Evolutionary conservation across 2,797 vertebrate genomes (phyloP).

Genomic region (Sylvia borin): DNA sequence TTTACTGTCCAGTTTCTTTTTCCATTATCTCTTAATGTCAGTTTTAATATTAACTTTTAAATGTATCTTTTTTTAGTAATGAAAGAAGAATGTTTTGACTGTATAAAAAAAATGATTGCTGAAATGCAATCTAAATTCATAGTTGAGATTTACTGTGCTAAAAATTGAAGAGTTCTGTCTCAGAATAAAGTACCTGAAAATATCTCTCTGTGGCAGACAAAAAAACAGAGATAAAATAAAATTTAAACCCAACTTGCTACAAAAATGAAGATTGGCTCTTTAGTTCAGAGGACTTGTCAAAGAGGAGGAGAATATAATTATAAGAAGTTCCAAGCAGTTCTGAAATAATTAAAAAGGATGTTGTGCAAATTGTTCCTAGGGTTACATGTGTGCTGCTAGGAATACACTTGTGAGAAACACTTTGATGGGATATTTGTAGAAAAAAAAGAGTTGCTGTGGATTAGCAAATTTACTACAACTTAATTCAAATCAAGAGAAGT

Average conservation of each 20-base stretch:
- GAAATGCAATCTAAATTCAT: too few relatives aligned
- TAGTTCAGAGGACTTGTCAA: neutral
- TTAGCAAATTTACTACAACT: neutral
- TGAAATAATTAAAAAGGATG: neutral
- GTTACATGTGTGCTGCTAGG: neutral
- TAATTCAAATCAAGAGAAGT: neutral
- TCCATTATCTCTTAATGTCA: neutral
- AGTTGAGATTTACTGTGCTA: too few relatives aligned
- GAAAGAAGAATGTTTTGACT: too few relatives aligned
- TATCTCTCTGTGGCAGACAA: neutral
- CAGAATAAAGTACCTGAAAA: too few relatives aligned
- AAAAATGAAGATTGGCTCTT: neutral
- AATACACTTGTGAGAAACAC: neutral
- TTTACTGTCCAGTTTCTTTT: neutral
- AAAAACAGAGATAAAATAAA: neutral
- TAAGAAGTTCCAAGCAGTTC: neutral
- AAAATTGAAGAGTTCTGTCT: too few relatives aligned
- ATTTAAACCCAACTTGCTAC: neutral
- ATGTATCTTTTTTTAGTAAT: neutral
- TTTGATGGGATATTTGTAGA: neutral
- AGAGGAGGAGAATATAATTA: neutral
- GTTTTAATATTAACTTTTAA: neutral
- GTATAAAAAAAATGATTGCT: too few relatives aligned
- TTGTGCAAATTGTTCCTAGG: neutral
- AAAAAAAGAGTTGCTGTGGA: neutral